A percentile compares a stretch with the other conserved stretches of the same genome.
These are phyloP conservation scores for Lampropteryx suffumata DNA, from an alignment of 2,888 invertebrate species.

Conservation along the genomic window DNA sequence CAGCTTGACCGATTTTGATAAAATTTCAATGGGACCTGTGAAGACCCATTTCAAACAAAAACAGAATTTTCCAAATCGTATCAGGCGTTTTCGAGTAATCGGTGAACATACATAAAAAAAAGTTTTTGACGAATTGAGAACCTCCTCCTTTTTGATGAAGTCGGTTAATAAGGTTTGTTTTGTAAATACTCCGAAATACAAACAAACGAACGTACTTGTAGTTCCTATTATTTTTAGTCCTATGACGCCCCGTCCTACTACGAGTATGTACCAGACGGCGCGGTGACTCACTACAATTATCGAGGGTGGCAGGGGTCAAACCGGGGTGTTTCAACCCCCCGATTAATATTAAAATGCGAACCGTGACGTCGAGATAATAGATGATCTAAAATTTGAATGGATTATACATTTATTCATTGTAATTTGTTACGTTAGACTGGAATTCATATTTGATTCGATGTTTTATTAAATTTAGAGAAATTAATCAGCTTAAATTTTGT, in stretches of 20 bases:
- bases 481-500: neutral
- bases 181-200: slow-evolving; percentile 21
- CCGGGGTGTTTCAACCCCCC: slow-evolving; percentile 49
- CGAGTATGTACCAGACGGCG: slow-evolving; percentile 13
- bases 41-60: too few relatives aligned
- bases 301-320: slow-evolving; percentile 50
- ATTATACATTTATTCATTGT: slow-evolving; percentile 38
- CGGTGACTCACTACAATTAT: slow-evolving; percentile 63
- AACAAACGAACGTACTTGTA: slow-evolving; percentile 19
- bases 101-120: too few relatives aligned
- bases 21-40: too few relatives aligned
- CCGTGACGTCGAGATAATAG: slow-evolving; percentile 55
- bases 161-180: too few relatives aligned
- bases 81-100: too few relatives aligned
- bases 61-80: too few relatives aligned
- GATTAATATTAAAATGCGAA: slow-evolving; percentile 66
- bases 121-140: too few relatives aligned
- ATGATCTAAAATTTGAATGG: slow-evolving; percentile 57
- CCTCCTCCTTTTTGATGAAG: too few relatives aligned
- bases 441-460: slow-evolving; percentile 5
- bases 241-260: slow-evolving; percentile 7
- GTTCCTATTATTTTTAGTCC: slow-evolving; percentile 29
- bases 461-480: neutral
- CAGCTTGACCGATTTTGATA: too few relatives aligned
- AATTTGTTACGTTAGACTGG: neutral